These are phyloP conservation scores for Hypolimnas misippus DNA, from an alignment of 2,888 invertebrate species.

Conservation along the genomic window DNA sequence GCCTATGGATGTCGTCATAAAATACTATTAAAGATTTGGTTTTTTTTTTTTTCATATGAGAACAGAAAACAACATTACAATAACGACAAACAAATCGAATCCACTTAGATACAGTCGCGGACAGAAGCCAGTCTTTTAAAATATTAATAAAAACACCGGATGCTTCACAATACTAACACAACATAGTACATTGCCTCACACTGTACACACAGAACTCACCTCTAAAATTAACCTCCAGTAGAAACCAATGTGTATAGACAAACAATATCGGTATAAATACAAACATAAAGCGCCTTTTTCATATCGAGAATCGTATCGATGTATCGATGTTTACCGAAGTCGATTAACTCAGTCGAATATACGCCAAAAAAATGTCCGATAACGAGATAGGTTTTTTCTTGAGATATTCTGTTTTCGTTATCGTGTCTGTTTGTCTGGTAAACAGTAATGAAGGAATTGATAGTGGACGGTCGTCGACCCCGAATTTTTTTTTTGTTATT, in stretches of 20 bases:
- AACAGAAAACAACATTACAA: too few species aligned
- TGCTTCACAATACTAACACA: conserved; percentile 10
- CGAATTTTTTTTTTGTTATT: conserved; percentile 47
- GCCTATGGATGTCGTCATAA: too few species aligned
- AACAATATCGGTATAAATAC: conserved; percentile 58
- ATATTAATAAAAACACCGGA: conserved; percentile 2
- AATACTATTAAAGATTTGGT: too few species aligned
- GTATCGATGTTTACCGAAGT: conserved; percentile 70
- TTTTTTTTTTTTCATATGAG: too few species aligned
- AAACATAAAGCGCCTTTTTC: conserved; percentile 59
- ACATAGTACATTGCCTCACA: conserved; percentile 19
- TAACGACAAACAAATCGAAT: neutral
- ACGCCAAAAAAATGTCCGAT: conserved; percentile 70
- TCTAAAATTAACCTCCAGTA: conserved; percentile 34
- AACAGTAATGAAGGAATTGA: conserved; percentile 77
- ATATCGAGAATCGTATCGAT: conserved; percentile 62
- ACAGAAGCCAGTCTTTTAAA: too few species aligned
- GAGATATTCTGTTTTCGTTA: conserved; percentile 71
- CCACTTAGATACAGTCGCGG: too few species aligned
- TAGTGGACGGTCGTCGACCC: conserved; percentile 63
- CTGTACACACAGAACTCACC: conserved; percentile 23
- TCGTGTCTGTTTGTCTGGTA: conserved; percentile 70
- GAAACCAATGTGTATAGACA: conserved; percentile 52
- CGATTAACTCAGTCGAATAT: conserved; percentile 74
- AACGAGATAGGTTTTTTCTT: conserved; percentile 62